A percentile compares a stretch with the other conserved stretches of the same genome.
Conservation (phyloP, 2,888 invertebrate genomes). For the Machimus rusticus region DNA sequence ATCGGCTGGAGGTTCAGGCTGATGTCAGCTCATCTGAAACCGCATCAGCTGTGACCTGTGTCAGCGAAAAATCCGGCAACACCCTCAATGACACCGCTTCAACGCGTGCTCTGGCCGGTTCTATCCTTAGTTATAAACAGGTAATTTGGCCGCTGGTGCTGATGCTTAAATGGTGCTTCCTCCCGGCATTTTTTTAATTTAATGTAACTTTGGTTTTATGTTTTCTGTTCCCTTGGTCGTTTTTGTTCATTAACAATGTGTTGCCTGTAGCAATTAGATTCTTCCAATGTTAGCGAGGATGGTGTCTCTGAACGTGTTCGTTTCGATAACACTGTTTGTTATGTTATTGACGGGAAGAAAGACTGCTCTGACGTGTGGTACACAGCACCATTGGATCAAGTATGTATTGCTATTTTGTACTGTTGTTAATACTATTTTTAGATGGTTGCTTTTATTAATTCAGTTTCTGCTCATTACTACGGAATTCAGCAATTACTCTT, state of each 20-base stretch:
- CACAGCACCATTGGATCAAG: slow-evolving; percentile 53
- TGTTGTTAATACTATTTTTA: neutral
- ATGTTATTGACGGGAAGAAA: slow-evolving; percentile 50
- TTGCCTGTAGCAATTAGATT: slow-evolving; percentile 60
- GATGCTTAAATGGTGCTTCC: neutral
- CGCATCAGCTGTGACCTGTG: slow-evolving; percentile 69
- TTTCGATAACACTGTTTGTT: slow-evolving; percentile 70
- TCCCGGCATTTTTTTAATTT: neutral
- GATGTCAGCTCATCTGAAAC: slow-evolving; percentile 73
- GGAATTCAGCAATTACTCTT: too few relatives aligned
- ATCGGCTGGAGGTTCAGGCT: slow-evolving; percentile 76
- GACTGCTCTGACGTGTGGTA: slow-evolving; percentile 52
- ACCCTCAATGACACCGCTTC: slow-evolving; percentile 67
- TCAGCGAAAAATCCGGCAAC: slow-evolving; percentile 72
- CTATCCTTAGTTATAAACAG: slow-evolving; percentile 74
- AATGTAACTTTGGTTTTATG: slow-evolving; percentile 7
- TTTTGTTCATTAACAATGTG: slow-evolving; percentile 35
- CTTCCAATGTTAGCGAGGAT: slow-evolving; percentile 62
- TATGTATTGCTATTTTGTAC: slow-evolving; percentile 40
- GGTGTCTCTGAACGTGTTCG: slow-evolving; percentile 70
- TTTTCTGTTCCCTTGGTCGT: neutral
- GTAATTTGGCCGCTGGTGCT: slow-evolving; percentile 38
- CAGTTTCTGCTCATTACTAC: too few relatives aligned
- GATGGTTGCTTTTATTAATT: neutral
- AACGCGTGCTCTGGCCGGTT: slow-evolving; percentile 79